Base-by-base conservation (phyloP, 2,113 vertebrate genomes). In the Poecilia latipinna region DNA sequence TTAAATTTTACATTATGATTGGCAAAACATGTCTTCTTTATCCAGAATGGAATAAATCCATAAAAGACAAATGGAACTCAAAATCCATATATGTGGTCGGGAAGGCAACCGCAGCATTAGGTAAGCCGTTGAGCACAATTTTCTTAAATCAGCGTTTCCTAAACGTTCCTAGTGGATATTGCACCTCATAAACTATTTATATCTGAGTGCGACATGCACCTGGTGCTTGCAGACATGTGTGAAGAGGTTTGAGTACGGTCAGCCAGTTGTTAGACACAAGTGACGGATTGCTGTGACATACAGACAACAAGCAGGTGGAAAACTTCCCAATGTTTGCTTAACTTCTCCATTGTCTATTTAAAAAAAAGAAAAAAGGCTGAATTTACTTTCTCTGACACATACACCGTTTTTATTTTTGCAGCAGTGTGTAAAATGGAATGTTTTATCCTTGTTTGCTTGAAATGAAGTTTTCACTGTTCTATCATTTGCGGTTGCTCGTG, bases 61-160 rank as follows among this genome's bases (percentile, higher is more conserved):
- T 96, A 42, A 95, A 86, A 89, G 94, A 94, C 62, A 90, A 90
- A 64, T 99, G 98, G 98, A 96, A 94, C 29, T 32, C 79, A 1
- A 99, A 97, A 90, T 88, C 96, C 1, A 88, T 94, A 5, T 99
- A 99, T 1, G 98, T 98, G 82, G 97, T 99, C 2, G 97, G 98
- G 68, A 95, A 93, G 69, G 93, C 96, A 12, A 99, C 97, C 0
- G 96, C 96, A 29, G 92, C 94, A 66, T 88, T 97, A 80, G 98
- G 98, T 98, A 87, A 94, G 83, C 75, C 61, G 13, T 31, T 64
- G 26, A 37, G 35, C 39, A 7, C n/a, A 22, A 28, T 24, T 60
- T 11, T 63, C 44, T 17, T 65, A 48, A 48, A 17, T 4, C 44
- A 17, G 15, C 12, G 4, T 17, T 26, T 37, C 24, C 8, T 37